phyloP scores from a whole-genome alignment of 2,888 invertebrate species.

The Zhuqinia jingwanae region DNA sequence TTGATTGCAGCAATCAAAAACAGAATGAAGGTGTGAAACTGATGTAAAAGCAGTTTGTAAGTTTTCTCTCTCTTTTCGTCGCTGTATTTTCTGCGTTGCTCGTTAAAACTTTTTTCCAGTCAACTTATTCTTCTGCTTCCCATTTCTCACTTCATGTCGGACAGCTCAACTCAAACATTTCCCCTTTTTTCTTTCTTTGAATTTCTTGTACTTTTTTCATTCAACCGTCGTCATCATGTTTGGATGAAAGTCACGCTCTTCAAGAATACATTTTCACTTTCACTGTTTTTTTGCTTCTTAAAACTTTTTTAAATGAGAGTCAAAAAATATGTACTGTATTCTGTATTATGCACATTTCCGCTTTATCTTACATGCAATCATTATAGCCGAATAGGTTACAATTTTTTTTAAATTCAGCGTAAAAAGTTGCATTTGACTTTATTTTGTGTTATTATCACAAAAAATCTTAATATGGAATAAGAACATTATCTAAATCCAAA shows the following conservation, averaged over 20 bases:
- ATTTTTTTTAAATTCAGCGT: too few relatives aligned
- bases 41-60: too few relatives aligned
- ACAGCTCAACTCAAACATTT: not conserved
- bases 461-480: too few relatives aligned
- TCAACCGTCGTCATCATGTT: not conserved
- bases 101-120: constrained; percentile 18
- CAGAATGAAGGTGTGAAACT: too few relatives aligned
- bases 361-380: too few relatives aligned
- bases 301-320: not conserved
- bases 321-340: too few relatives aligned
- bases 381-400: too few relatives aligned
- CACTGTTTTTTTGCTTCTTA: not conserved
- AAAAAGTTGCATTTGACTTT: too few relatives aligned
- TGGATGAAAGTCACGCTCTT: not conserved
- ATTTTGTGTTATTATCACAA: too few relatives aligned
- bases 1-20: too few relatives aligned
- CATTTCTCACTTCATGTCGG: not conserved
- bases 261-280: not conserved
- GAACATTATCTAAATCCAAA: too few relatives aligned
- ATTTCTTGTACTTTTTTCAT: not conserved
- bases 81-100: not conserved
- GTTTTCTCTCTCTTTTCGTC: not conserved
- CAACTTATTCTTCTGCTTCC: not conserved
- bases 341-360: too few relatives aligned
- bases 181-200: not conserved